These are phyloP conservation scores for Daubentonia madagascariensis DNA, from an alignment of 2,113 vertebrate genomes.

Conservation along the genomic window DNA sequence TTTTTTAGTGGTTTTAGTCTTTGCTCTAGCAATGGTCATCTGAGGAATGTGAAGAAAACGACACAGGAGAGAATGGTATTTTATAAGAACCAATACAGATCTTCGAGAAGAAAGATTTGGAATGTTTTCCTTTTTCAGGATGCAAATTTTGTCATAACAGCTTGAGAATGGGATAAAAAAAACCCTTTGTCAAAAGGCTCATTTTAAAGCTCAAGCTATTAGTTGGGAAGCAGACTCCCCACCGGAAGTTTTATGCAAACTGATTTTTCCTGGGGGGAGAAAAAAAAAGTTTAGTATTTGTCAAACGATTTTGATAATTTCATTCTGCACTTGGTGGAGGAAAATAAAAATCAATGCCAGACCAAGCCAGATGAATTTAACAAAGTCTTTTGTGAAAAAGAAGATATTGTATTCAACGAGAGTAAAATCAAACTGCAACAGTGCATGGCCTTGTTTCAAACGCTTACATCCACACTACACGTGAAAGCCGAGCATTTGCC, in stretches of 20 bases:
- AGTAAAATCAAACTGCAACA: background rate
- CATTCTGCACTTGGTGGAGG: background rate
- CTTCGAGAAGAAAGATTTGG: background rate
- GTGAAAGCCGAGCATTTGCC: rapidly evolving
- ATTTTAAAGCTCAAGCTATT: slow-evolving; percentile 38
- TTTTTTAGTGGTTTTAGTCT: background rate
- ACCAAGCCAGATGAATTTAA: background rate
- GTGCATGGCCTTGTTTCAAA: background rate
- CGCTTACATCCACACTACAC: rapidly evolving
- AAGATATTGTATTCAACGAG: background rate
- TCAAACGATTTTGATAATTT: background rate
- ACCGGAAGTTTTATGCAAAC: background rate
- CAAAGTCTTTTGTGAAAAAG: background rate
- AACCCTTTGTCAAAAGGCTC: slow-evolving; percentile 33
- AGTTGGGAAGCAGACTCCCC: background rate
- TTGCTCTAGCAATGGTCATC: background rate
- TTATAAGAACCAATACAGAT: background rate
- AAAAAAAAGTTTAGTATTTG: background rate
- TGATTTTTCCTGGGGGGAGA: background rate
- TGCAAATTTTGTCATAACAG: slow-evolving; percentile 26
- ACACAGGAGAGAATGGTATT: background rate
- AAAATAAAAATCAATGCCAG: background rate
- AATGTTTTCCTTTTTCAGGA: background rate
- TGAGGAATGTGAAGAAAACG: background rate
- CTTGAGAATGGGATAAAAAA: slow-evolving; percentile 31